Evolutionary conservation across 2,888 invertebrate genomes (phyloP), one percentile per base, ranked within the genome.

Genomic region (Fragum sueziense): DNA sequence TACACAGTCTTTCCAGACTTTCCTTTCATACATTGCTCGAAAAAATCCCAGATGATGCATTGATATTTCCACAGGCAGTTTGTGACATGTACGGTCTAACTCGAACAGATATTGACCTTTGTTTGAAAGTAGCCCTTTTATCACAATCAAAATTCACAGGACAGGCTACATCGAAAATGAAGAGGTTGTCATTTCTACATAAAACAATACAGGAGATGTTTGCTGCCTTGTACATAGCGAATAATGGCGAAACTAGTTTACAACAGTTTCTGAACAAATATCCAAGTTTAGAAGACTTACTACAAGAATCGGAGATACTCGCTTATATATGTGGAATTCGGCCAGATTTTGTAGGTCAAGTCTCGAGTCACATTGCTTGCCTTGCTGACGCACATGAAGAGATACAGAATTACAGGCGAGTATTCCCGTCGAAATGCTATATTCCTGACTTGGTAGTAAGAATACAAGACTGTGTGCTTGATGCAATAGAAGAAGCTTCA

Each of bases 131-230:
- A 3, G 69, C 51, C 6, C 14, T 69, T 7, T 29, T 69, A 4
- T 51, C 69, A 14, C 69, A 69, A 29, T n/a, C 22, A 20, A 51
- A 69, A 51, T 41, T 69, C 1, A 27, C 17, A 29, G 52, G 51
- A 6, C 27, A 25, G 7, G 31, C 25, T 14, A 52, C 31, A 11
- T 11, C 25, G 17, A 22, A 51, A 52, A 20, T 14, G 31, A 69
- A 69, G 47, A 69, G 51, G 6, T 11, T 69, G 20, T 51, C 27
- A 14, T 69, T 69, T 51, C 2, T 69, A 27, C 69, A 69, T 31
- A 69, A 69, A 29, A 51, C 51, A 22, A 51, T 51, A n/a, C 69
- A 69, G 25, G 69, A 69, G 29, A 51, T 51, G 17, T 29, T 69
- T 20, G 52, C 69, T 2, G 69, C 69, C 2, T 6, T 69, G 2